Evolutionary conservation across 2,113 vertebrate species (phyloP).

Genomic region (Plecturocebus donacophilus): DNA sequence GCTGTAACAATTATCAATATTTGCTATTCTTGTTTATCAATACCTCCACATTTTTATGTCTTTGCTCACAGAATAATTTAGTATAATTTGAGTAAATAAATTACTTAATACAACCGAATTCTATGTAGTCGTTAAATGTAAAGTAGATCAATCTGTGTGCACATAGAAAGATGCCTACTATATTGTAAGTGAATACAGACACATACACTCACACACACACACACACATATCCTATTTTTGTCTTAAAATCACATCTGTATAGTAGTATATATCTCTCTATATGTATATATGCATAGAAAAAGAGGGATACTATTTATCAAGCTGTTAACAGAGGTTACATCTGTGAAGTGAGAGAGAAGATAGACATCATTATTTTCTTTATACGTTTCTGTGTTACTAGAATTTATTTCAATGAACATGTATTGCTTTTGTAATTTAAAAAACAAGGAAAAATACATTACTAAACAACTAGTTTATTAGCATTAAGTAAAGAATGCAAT

Average conservation of each 20-base stretch:
- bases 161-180: background rate
- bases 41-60: background rate
- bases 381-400: background rate
- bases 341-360: background rate
- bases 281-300: background rate
- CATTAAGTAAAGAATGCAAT: constrained; percentile 15
- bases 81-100: background rate
- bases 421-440: constrained; percentile 44
- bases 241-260: background rate
- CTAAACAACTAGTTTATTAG: constrained; percentile 33
- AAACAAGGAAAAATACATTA: constrained; percentile 54
- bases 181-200: background rate
- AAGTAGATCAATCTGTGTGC: background rate
- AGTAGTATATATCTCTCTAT: background rate
- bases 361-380: background rate
- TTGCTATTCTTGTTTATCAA: background rate
- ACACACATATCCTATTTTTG: background rate
- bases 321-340: background rate
- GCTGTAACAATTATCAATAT: background rate
- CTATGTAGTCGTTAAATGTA: background rate
- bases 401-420: background rate
- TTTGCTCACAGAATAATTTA: constrained; percentile 1
- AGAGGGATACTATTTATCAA: background rate
- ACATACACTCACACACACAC: background rate
- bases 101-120: background rate